A percentile compares a stretch with the other conserved stretches of the same genome.
These are phyloP conservation scores for Triops cancriformis DNA, from an alignment of 1,140 invertebrate genomes.

Conservation along the genomic window DNA sequence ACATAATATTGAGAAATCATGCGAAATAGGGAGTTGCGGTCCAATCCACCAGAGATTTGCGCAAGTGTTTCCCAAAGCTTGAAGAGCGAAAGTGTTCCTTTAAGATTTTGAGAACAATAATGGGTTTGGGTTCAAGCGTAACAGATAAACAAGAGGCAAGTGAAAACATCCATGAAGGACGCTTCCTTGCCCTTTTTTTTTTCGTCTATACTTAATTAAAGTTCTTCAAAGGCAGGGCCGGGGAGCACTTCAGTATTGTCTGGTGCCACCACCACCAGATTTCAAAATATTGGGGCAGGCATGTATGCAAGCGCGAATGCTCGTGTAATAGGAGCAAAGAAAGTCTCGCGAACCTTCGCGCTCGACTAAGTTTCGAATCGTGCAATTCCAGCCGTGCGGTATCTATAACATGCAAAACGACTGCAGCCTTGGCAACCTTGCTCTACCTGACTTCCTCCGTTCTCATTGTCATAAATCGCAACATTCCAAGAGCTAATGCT, in stretches of 20 bases:
- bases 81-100: background rate
- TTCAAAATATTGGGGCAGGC: background rate
- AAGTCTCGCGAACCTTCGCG: background rate
- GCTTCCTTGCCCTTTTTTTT: conserved; percentile 1
- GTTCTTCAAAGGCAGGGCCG: background rate
- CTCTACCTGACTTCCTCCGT: background rate
- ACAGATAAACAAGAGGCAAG: background rate
- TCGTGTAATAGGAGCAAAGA: background rate
- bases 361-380: background rate
- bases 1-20: background rate
- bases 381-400: background rate
- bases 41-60: background rate
- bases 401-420: background rate
- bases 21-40: background rate
- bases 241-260: background rate
- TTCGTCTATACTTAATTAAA: background rate
- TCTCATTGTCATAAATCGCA: background rate
- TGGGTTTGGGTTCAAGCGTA: background rate
- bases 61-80: background rate
- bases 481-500: background rate
- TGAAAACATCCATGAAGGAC: background rate
- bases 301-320: background rate
- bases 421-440: background rate
- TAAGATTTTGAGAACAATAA: background rate
- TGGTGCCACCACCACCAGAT: background rate